A percentile compares a stretch with the other conserved stretches of the same genome.
Conservation (phyloP, 1,140 invertebrate species). For the Drosophila grimshawi region DNA sequence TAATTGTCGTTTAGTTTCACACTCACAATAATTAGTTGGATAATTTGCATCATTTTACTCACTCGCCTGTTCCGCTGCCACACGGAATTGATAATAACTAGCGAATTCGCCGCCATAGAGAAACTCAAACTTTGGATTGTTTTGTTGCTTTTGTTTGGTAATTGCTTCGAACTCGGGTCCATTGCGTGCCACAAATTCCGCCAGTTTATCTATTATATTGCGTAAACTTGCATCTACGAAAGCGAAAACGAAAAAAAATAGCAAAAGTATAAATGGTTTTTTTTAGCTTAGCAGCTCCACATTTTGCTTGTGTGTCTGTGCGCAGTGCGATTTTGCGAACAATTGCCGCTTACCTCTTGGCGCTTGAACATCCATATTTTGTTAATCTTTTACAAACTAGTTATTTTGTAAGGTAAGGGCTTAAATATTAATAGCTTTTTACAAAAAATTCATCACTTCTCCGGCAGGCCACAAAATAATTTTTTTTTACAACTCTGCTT, state of each 20-base stretch:
- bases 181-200: conserved; percentile 99
- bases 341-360: conserved; percentile 51
- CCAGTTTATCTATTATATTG: conserved; percentile 99
- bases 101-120: conserved; percentile 97
- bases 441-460: conserved; percentile 41
- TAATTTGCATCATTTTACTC: conserved; percentile 29
- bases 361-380: conserved; percentile 66
- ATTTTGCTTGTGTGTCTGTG: conserved; percentile 11
- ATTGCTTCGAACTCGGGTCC: conserved; percentile 99
- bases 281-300: conserved; percentile 20
- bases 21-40: neutral
- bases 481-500: conserved; percentile 48
- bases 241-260: conserved; percentile 6
- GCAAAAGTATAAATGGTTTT: conserved; percentile 23
- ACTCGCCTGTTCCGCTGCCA: conserved; percentile 79
- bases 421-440: conserved; percentile 56
- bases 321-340: conserved; percentile 1
- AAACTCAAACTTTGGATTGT: conserved; percentile 98
- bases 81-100: conserved; percentile 98
- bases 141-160: conserved; percentile 98
- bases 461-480: conserved; percentile 31
- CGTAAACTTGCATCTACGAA: conserved; percentile 77
- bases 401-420: conserved; percentile 30
- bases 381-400: conserved; percentile 44
- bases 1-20: neutral